A percentile compares a stretch with the other conserved stretches of the same genome.
Conservation (phyloP, 1,140 invertebrate genomes). For the Reticulitermes speratus region DNA sequence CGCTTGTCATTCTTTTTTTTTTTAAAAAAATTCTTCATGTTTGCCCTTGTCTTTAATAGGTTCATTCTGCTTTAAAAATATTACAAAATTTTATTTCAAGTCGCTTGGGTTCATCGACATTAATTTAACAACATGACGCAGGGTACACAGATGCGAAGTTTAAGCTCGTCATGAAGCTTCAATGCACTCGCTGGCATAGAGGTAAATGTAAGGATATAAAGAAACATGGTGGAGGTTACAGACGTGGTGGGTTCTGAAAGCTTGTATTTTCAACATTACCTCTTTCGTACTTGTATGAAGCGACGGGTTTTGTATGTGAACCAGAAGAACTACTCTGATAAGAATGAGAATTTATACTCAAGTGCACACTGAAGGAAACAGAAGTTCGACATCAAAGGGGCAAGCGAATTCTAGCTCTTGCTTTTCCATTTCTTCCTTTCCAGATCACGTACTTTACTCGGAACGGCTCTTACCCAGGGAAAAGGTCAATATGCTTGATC, state of each 20-base stretch:
- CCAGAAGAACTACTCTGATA: neutral
- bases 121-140: too few relatives aligned
- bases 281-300: neutral
- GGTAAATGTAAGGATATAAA: too few relatives aligned
- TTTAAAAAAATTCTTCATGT: too few relatives aligned
- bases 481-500: neutral
- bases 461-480: neutral
- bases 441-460: neutral
- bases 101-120: too few relatives aligned
- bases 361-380: neutral
- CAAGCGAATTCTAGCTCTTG: neutral
- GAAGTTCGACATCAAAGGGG: neutral
- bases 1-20: too few relatives aligned
- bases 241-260: neutral
- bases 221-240: neutral
- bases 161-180: too few relatives aligned
- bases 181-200: too few relatives aligned
- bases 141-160: too few relatives aligned
- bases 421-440: neutral
- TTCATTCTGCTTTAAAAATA: too few relatives aligned
- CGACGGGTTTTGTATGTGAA: neutral
- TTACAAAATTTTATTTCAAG: too few relatives aligned
- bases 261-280: neutral
- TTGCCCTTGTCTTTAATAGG: too few relatives aligned
- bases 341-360: slow-evolving; percentile 1